Conservation (phyloP, 2,113 vertebrate species). For the Nothocercus nigrocapillus region DNA sequence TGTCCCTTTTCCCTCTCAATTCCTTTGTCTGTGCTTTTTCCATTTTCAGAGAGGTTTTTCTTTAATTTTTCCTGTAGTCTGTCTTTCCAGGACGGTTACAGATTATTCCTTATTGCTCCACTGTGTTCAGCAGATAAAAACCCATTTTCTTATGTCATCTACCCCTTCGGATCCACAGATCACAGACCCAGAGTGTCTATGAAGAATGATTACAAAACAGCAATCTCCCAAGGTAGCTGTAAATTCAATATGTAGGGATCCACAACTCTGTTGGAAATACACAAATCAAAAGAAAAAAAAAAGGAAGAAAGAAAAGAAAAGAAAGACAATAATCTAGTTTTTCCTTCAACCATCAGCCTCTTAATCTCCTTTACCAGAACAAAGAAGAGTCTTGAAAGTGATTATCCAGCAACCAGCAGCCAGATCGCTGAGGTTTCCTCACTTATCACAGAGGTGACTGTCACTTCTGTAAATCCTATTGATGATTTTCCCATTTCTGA, state of each 20-base stretch:
- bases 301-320: not conserved
- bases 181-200: not conserved
- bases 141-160: not conserved
- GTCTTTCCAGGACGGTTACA: not conserved
- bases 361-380: not conserved
- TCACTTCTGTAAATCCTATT: not conserved
- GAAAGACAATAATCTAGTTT: not conserved
- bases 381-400: not conserved
- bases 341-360: not conserved
- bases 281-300: not conserved
- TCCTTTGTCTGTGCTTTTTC: not conserved
- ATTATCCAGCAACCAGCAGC: not conserved
- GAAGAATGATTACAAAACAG: not conserved
- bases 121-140: not conserved
- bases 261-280: not conserved
- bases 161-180: not conserved
- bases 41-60: not conserved
- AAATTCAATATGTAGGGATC: fast-evolving
- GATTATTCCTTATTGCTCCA: not conserved
- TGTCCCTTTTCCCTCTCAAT: not conserved
- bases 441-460: not conserved
- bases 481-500: not conserved
- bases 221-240: not conserved
- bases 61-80: not conserved
- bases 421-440: not conserved